phyloP scores from a whole-genome alignment of 1,140 invertebrate genomes.

The Euglossa dilemma region DNA sequence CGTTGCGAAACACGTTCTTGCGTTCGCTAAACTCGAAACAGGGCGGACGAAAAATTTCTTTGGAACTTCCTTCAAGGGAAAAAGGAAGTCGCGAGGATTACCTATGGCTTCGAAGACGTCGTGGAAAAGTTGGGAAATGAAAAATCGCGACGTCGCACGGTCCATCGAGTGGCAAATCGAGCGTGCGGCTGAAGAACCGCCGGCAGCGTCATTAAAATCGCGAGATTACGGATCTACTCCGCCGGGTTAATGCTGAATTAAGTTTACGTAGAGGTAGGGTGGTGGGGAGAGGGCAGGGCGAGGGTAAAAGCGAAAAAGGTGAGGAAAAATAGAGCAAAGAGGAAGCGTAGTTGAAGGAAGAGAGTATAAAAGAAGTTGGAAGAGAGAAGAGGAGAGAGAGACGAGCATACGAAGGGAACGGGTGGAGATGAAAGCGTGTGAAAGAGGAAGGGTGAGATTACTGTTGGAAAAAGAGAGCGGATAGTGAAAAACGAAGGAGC shows the following conservation, averaged over 20 bases:
- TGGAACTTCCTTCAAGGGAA: too few relatives aligned
- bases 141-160: slow-evolving; percentile 19
- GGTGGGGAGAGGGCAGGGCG: too few relatives aligned
- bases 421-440: too few relatives aligned
- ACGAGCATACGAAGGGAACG: neutral
- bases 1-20: too few relatives aligned
- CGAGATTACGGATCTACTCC: slow-evolving; percentile 18
- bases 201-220: slow-evolving; percentile 42
- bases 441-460: too few relatives aligned
- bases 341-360: too few relatives aligned
- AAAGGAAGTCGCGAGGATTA: neutral
- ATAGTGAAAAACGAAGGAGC: neutral
- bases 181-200: slow-evolving; percentile 10
- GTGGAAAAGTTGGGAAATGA: neutral
- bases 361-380: too few relatives aligned
- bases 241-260: slow-evolving; percentile 12
- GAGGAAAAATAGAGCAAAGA: too few relatives aligned
- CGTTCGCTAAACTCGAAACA: too few relatives aligned
- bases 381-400: too few relatives aligned
- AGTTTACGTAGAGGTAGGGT: neutral
- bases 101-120: too few relatives aligned
- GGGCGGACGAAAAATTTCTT: too few relatives aligned
- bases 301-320: neutral
- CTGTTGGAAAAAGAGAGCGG: neutral
- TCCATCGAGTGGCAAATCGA: neutral